Base-by-base conservation (phyloP, 1,140 invertebrate species). In the Condylostylus longicornis region DNA sequence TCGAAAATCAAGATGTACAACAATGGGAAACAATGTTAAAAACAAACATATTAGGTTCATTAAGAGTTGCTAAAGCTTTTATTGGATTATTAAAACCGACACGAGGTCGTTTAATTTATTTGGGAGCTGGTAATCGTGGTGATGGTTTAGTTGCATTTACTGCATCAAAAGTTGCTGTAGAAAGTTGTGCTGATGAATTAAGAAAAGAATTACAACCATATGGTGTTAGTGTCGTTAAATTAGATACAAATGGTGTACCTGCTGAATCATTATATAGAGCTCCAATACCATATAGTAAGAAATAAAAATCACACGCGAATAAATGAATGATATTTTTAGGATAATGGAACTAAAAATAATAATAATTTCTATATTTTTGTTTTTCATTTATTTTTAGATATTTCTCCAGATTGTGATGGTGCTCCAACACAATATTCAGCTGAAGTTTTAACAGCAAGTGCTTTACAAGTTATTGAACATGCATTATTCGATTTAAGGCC, bases 1-100 rank as follows among this genome's bases (percentile, higher is more conserved):
- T 80, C 20, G 76, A 79, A 37, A 68, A 67, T 35, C 81, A 83
- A 48, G 74, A 81, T 37, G 72, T 77, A 2, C 61, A 71, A 1
- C 75, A 79, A 48, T 83, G 80, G 80, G 81, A 84, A 51, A 68
- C 72, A 10, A 78, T 82, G 62, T 60, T 83, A 2, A 71, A 76
- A 40, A 74, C 75, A 28, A 85, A 83, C 49, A 72, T 84, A 23
- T 62, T 84, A 6, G 81, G 80, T 2, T 74, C 80, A 10, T 57
- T 85, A 40, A 68, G 79, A 20, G 72, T 79, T 10, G 77, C 79
- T 6, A 66, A 80, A 36, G 75, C 79, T 3, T 82, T 82, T 60
- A 70, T 80, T 37, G 74, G 77, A 2, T 62, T 84, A 30, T 55
- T 79, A 25, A 67, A 70, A 14, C 58, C 58, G 8, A 61, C 35